These are phyloP conservation scores for Drosophila dives DNA, from an alignment of 2,888 invertebrate species.

Conservation along the genomic window DNA sequence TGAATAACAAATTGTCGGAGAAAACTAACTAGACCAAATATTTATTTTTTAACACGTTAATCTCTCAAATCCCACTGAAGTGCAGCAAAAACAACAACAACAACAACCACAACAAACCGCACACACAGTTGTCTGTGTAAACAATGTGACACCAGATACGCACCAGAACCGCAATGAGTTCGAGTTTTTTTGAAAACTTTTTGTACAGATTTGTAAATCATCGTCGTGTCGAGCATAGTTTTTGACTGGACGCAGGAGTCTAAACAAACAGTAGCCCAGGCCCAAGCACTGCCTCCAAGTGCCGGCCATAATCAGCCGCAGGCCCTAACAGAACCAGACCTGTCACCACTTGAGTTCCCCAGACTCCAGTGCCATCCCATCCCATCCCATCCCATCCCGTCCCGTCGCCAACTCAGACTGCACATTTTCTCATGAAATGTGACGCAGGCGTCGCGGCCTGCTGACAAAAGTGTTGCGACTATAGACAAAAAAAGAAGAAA, in stretches of 20 bases:
- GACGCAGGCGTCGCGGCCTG: conserved; percentile 56
- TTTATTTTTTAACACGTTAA: conserved; percentile 81
- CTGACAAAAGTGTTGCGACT: conserved; percentile 74
- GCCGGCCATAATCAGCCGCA: conserved; percentile 66
- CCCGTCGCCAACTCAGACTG: conserved; percentile 25
- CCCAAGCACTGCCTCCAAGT: conserved; percentile 19
- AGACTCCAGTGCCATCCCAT: conserved; percentile 11
- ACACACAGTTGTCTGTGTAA: conserved; percentile 71
- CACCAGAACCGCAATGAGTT: conserved; percentile 57
- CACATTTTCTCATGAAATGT: conserved; percentile 67
- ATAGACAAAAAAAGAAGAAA: conserved; percentile 32
- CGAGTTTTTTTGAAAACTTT: conserved; percentile 40
- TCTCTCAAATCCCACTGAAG: conserved; percentile 75
- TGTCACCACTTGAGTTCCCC: conserved; percentile 71
- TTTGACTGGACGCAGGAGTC: conserved; percentile 73
- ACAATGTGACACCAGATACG: conserved; percentile 66
- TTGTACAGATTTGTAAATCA: conserved; percentile 52
- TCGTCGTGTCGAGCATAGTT: conserved; percentile 23
- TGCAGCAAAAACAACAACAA: conserved; percentile 49
- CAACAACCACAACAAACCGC: conserved; percentile 52
- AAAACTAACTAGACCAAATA: conserved; percentile 80
- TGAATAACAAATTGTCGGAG: conserved; percentile 73
- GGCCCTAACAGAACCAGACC: conserved; percentile 58
- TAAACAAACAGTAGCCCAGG: conserved; percentile 72
- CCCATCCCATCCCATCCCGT: not conserved